These are phyloP conservation scores for Perizoma affinitatum DNA, from an alignment of 2,888 invertebrate genomes.

Conservation along the genomic window DNA sequence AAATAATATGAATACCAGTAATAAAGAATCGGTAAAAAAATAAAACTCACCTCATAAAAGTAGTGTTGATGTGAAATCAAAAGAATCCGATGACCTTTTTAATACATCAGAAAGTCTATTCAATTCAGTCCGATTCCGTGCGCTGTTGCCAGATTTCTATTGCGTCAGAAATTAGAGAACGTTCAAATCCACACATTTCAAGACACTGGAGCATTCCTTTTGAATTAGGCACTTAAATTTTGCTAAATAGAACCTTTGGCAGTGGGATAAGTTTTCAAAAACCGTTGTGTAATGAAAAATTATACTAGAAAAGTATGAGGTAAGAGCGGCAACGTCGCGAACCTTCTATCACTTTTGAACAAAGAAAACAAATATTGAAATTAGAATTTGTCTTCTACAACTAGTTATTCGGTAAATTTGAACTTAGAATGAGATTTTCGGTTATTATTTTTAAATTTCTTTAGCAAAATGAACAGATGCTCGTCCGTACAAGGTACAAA, in stretches of 20 bases:
- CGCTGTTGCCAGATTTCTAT: conserved; percentile 81
- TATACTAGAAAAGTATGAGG: conserved; percentile 44
- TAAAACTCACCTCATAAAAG: conserved; percentile 72
- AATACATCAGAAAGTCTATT: conserved; percentile 64
- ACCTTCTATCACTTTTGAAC: conserved; percentile 54
- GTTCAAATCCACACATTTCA: conserved; percentile 78
- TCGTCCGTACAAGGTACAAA: conserved; percentile 47
- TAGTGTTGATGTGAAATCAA: conserved; percentile 50
- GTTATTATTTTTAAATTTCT: conserved; percentile 2
- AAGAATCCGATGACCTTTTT: conserved; percentile 56
- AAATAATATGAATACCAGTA: not conserved
- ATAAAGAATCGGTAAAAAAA: not conserved
- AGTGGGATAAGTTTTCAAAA: conserved; percentile 23
- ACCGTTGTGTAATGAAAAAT: conserved; percentile 3
- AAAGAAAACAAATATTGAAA: conserved; percentile 51
- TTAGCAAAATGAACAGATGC: conserved; percentile 28
- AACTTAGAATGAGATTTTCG: conserved; percentile 20
- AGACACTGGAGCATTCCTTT: conserved; percentile 68
- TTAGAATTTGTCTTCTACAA: not conserved
- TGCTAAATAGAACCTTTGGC: conserved; percentile 34
- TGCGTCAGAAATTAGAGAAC: conserved; percentile 77
- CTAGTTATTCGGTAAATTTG: conserved; percentile 13
- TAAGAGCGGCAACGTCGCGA: conserved; percentile 77
- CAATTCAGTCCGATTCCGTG: conserved; percentile 68
- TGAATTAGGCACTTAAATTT: conserved; percentile 42